A percentile compares a stretch with the other conserved stretches of the same genome.
phyloP scores from a whole-genome alignment of 30 jellyfish, hydroid and myxozoan species.

The Hydractinia echinata region DNA sequence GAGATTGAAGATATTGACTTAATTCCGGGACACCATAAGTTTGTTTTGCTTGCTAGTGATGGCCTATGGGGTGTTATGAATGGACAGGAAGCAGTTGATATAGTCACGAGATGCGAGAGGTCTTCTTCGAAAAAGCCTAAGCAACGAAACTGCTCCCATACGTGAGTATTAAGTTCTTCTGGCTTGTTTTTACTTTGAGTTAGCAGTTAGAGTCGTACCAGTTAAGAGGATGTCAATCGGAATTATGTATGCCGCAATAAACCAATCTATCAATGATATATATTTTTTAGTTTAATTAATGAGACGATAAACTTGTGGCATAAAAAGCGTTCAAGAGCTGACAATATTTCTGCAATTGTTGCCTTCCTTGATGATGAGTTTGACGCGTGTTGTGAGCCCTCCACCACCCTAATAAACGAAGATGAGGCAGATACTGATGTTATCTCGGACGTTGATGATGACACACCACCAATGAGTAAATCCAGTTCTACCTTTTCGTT shows the following conservation, averaged over 20 bases:
- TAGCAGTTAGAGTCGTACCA: too few species aligned
- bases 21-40: constrained; percentile 41
- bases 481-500: not conserved
- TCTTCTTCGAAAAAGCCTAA: constrained; percentile 27
- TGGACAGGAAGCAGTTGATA: constrained; percentile 66
- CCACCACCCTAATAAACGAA: not conserved
- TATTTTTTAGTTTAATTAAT: constrained; percentile 48
- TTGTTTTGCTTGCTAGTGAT: constrained; percentile 70
- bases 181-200: not conserved
- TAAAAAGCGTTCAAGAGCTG: constrained; percentile 68
- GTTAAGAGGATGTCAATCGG: too few species aligned
- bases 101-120: constrained; percentile 33
- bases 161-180: not conserved
- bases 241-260: too few species aligned
- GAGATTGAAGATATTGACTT: constrained; percentile 47
- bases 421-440: constrained; percentile 32
- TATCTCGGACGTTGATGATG: constrained; percentile 28
- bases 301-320: constrained; percentile 62
- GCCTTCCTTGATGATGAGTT: constrained; percentile 58
- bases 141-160: constrained; percentile 36
- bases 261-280: not conserved
- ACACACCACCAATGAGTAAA: constrained; percentile 35
- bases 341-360: constrained; percentile 74
- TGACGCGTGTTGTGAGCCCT: not conserved
- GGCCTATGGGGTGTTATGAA: constrained; percentile 93